Conservation (phyloP, 2,888 invertebrate genomes). For the Caenorhabditis wallacei region DNA sequence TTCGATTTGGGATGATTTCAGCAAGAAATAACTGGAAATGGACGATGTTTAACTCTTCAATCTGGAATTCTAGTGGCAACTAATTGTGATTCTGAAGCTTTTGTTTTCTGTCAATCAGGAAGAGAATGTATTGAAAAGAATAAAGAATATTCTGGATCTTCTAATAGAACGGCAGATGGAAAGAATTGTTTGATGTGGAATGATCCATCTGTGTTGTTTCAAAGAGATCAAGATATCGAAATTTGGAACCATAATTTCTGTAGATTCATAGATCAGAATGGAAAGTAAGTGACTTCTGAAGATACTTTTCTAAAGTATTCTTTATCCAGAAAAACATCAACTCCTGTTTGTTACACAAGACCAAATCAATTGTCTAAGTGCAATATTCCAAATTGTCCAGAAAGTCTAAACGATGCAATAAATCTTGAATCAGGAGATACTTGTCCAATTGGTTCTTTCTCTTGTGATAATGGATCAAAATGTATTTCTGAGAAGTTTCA, state of each 20-base stretch:
- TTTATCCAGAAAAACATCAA: slow-evolving; percentile 29
- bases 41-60: slow-evolving; percentile 69
- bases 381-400: slow-evolving; percentile 58
- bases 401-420: slow-evolving; percentile 52
- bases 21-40: slow-evolving; percentile 52
- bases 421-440: slow-evolving; percentile 4
- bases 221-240: slow-evolving; percentile 34
- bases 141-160: slow-evolving; percentile 53
- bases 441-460: slow-evolving; percentile 56
- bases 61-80: slow-evolving; percentile 52
- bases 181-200: slow-evolving; percentile 75
- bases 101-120: slow-evolving; percentile 71
- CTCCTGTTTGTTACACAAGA: slow-evolving; percentile 52
- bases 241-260: slow-evolving; percentile 69
- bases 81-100: slow-evolving; percentile 71
- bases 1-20: slow-evolving; percentile 11
- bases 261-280: slow-evolving; percentile 38
- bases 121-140: slow-evolving; percentile 64
- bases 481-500: slow-evolving; percentile 75
- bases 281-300: slow-evolving; percentile 31
- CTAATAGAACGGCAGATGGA: slow-evolving; percentile 49
- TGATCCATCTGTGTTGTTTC: slow-evolving; percentile 69
- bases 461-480: slow-evolving; percentile 69
- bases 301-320: not conserved
- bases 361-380: slow-evolving; percentile 40